Base-by-base conservation (phyloP, 2,113 vertebrate genomes). In the Motacilla alba region DNA sequence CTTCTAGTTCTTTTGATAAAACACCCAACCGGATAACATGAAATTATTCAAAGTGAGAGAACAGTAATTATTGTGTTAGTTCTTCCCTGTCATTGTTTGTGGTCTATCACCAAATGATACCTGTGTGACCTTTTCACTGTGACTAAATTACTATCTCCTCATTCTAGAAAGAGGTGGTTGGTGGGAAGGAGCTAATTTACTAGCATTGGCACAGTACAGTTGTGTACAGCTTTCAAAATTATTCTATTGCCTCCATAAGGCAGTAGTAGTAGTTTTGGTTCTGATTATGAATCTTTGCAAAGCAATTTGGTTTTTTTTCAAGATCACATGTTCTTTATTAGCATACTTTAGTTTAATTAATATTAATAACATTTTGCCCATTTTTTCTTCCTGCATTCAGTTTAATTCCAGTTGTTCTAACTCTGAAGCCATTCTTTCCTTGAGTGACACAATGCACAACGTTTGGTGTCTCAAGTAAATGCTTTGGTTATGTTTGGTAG, bases 281-380 rank as follows among this genome's bases (percentile, higher is more conserved):
- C 60, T 3, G 5, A 53, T 86, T 33, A 63, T 13, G 17, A 62
- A 73, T 74, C 9, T 70, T 59, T 44, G 12, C 23, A 87, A 77
- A 77, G 2, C 43, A 33, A 86, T 64, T 86, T 89, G 31, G 5
- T 55, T 43, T 50, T n/a, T 77, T 90, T 43, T 67, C 20, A 93
- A 87, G 62, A 49, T 83, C n/a, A 68, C 33, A 31, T 2, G 6
- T 27, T 89, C 73, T 94, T 95, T 96, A 90, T 94, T 95, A 96
- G 58, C 44, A 83, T 62, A 46, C 26, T 95, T 96, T 56, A 80
- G 49, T 87, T 91, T 67, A 73, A 74, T 94, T 95, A 94, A 86
- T 96, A 96, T 96, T 95, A 89, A 93, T 84, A 67, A 85, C 26
- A 52, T 67, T 79, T 73, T 90, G 5, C 33, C 9, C 26, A 20